phyloP scores from a whole-genome alignment of 2,888 invertebrate genomes.

The Pristionchus maxplancki region DNA sequence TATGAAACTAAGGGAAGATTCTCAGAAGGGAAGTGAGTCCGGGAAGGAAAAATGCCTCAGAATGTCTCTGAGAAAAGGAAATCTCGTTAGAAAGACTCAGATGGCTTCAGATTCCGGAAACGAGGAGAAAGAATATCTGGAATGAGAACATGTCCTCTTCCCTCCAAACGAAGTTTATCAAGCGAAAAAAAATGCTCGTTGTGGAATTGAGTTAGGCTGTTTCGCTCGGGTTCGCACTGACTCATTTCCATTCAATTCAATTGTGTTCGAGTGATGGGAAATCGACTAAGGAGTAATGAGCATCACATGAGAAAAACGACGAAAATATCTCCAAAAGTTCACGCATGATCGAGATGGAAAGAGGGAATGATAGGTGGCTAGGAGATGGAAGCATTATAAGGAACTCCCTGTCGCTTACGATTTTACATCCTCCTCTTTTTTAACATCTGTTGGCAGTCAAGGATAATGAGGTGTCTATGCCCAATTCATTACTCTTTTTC shows the following conservation, averaged over 20 bases:
- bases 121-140: not conserved
- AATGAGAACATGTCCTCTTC: not conserved
- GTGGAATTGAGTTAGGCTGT: not conserved
- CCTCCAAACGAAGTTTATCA: not conserved
- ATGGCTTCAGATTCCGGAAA: not conserved
- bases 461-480: not conserved
- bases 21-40: not conserved
- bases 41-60: not conserved
- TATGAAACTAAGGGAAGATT: not conserved
- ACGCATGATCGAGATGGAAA: not conserved
- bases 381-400: not conserved
- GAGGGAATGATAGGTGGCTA: not conserved
- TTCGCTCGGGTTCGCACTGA: not conserved
- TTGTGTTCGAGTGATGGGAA: constrained; percentile 31
- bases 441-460: not conserved
- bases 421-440: not conserved
- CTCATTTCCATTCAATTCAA: constrained; percentile 2
- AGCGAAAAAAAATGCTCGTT: not conserved
- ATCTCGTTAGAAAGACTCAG: not conserved
- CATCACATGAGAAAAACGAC: constrained; percentile 43
- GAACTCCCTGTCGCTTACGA: not conserved
- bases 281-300: constrained; percentile 40
- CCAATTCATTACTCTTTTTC: not conserved
- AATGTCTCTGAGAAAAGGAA: not conserved
- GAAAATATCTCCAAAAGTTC: not conserved